phyloP scores from a whole-genome alignment of 2,113 vertebrate species.

The Cariama cristata region DNA sequence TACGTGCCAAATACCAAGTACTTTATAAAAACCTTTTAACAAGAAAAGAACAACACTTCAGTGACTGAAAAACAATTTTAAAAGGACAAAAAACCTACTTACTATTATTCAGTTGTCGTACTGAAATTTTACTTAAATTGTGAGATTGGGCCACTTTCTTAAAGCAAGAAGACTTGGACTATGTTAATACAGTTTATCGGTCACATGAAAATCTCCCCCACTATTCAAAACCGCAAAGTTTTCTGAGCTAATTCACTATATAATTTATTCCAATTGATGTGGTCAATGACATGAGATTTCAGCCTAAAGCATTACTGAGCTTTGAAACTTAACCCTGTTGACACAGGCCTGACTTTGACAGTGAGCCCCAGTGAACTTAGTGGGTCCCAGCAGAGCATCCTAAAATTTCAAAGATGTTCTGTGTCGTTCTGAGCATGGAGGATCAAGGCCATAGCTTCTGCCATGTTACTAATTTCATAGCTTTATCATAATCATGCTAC shows the following conservation, averaged over 20 bases:
- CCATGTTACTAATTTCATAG: neutral
- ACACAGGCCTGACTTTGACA: neutral
- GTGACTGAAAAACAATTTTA: neutral
- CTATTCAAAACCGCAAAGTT: neutral
- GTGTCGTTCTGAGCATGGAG: neutral
- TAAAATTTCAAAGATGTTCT: neutral
- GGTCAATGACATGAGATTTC: neutral
- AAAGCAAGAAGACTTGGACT: neutral
- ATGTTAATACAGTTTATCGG: fast-evolving
- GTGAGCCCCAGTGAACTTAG: neutral
- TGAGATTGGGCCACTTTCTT: neutral
- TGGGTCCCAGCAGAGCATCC: neutral
- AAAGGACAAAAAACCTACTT: neutral
- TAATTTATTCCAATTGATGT: neutral
- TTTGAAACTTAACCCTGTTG: neutral
- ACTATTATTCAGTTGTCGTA: neutral
- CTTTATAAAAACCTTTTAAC: neutral
- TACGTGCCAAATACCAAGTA: neutral
- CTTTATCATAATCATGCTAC: neutral
- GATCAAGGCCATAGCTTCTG: neutral
- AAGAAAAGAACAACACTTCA: neutral
- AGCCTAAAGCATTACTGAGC: neutral
- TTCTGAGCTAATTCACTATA: neutral
- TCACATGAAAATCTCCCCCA: neutral
- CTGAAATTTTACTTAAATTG: neutral